These are phyloP conservation scores for Artemia sinica DNA, from an alignment of 2,888 invertebrate genomes.

Conservation along the genomic window DNA sequence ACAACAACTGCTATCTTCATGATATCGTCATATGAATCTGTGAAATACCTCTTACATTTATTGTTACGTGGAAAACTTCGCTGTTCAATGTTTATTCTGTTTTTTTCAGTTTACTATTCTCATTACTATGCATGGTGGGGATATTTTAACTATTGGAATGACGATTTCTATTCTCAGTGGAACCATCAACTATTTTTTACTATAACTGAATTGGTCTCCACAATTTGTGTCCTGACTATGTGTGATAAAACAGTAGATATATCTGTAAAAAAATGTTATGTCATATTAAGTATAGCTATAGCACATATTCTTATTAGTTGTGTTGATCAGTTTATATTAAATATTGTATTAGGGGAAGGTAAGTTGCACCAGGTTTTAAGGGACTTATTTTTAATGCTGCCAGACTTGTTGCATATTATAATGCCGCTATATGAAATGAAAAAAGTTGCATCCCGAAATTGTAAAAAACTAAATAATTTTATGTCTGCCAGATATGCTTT, in stretches of 20 bases:
- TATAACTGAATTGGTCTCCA: slow-evolving; percentile 44
- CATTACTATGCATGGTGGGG: slow-evolving; percentile 53
- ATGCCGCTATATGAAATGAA: slow-evolving; percentile 36
- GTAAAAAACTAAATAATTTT: background rate
- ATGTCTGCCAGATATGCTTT: no score
- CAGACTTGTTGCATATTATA: slow-evolving; percentile 44
- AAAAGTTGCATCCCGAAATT: slow-evolving; percentile 26
- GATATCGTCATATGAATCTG: slow-evolving; percentile 43
- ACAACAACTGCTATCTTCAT: slow-evolving; percentile 40
- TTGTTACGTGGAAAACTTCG: slow-evolving; percentile 39
- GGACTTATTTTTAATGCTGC: slow-evolving; percentile 48
- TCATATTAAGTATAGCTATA: slow-evolving; percentile 42
- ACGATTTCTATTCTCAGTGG: slow-evolving; percentile 51
- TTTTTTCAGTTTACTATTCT: slow-evolving; percentile 44
- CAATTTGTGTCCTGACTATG: slow-evolving; percentile 40
- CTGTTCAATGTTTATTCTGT: slow-evolving; percentile 44
- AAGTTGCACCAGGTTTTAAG: slow-evolving; percentile 47
- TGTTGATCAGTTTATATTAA: slow-evolving; percentile 46
- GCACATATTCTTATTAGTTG: slow-evolving; percentile 44
- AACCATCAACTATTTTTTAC: slow-evolving; percentile 48
- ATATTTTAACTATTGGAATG: slow-evolving; percentile 51
- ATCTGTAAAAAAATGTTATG: slow-evolving; percentile 40
- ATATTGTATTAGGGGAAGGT: slow-evolving; percentile 46
- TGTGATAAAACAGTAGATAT: slow-evolving; percentile 38
- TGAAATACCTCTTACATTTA: slow-evolving; percentile 39